Percentiles rank a stretch among this genome's conserved stretches.
These are phyloP conservation scores for Cephalopachus bancanus DNA, from an alignment of 2,797 vertebrate genomes.

Conservation along the genomic window DNA sequence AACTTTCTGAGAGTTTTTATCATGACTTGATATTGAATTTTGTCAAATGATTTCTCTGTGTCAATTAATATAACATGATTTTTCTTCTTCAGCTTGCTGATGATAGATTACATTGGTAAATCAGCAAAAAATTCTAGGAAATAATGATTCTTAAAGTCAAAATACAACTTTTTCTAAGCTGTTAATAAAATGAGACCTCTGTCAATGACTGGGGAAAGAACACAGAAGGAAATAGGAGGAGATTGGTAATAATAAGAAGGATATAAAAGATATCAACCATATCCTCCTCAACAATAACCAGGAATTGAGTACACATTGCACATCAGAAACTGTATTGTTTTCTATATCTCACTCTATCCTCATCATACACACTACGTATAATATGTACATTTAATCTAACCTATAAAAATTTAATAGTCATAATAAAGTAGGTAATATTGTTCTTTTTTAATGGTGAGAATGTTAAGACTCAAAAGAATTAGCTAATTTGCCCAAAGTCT, in stretches of 20 bases:
- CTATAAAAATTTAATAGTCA: not conserved
- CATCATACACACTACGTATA: not conserved
- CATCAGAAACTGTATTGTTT: not conserved
- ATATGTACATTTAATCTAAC: not conserved
- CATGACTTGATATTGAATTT: not conserved
- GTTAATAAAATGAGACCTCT: not conserved
- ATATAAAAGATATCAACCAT: not conserved
- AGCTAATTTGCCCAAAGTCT: not conserved
- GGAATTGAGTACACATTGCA: not conserved
- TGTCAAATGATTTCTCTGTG: not conserved
- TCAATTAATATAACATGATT: not conserved
- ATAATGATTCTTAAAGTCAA: not conserved
- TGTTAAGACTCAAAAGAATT: not conserved
- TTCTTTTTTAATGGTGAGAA: not conserved
- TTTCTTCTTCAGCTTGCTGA: not conserved
- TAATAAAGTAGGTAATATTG: not conserved
- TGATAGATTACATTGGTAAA: not conserved
- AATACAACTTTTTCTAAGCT: not conserved
- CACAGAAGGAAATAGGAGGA: not conserved
- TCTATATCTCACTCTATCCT: not conserved
- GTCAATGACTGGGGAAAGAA: not conserved
- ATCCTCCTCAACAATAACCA: not conserved
- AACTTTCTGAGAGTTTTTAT: not conserved
- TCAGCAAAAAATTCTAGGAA: not conserved
- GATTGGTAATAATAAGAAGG: not conserved